phyloP scores from a whole-genome alignment of 1,140 invertebrate genomes.

The Diorhabda carinulata region DNA sequence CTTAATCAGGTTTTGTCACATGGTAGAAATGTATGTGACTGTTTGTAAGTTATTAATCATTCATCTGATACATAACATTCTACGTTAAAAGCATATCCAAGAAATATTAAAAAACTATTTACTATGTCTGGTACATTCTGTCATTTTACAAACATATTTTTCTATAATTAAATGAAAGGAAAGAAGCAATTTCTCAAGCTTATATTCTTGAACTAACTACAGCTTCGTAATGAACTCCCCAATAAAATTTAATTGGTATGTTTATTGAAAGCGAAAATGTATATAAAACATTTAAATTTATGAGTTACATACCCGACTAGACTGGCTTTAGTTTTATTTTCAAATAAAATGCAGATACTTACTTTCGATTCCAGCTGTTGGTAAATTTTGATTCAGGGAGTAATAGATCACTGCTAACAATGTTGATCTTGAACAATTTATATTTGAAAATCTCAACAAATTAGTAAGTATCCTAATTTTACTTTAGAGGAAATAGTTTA shows the following conservation, averaged over 20 bases:
- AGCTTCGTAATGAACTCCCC: not conserved
- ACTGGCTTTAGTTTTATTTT: not conserved
- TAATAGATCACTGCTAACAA: not conserved
- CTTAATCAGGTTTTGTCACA: too few relatives aligned
- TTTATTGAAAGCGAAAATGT: not conserved
- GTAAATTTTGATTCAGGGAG: not conserved
- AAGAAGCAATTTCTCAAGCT: not conserved
- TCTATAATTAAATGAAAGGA: too few relatives aligned
- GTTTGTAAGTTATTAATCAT: too few relatives aligned
- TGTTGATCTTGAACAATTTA: not conserved
- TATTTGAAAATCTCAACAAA: not conserved
- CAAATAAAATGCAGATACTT: constrained; percentile 1
- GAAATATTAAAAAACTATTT: too few relatives aligned
- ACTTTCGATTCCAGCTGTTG: not conserved
- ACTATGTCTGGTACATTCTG: too few relatives aligned
- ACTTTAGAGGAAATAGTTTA: too few relatives aligned
- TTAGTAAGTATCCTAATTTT: not conserved
- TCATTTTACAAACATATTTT: too few relatives aligned
- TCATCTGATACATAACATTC: too few relatives aligned
- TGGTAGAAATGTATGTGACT: too few relatives aligned
- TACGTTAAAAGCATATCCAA: too few relatives aligned
- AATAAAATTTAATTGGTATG: constrained; percentile 3
- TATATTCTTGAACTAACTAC: not conserved
- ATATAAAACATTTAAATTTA: not conserved
- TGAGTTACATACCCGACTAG: not conserved